These are phyloP conservation scores for Beris chalybata DNA, from an alignment of 2,888 invertebrate species.

Conservation along the genomic window DNA sequence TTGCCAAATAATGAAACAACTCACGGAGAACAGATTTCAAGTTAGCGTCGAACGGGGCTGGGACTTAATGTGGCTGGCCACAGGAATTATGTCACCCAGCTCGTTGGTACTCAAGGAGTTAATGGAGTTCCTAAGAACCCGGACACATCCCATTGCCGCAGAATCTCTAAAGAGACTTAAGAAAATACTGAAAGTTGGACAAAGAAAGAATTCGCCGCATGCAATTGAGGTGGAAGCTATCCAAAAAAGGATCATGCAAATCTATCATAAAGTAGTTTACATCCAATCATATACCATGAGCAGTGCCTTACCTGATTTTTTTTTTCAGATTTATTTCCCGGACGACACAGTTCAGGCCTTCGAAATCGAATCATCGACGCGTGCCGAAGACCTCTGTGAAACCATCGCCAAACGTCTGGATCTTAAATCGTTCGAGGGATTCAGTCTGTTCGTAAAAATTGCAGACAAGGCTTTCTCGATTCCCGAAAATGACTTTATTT, in stretches of 20 bases:
- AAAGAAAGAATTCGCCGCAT: constrained; percentile 83
- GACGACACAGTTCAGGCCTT: constrained; percentile 94
- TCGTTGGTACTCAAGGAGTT: constrained; percentile 75
- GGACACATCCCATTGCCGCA: constrained; percentile 73
- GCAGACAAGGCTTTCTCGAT: constrained; percentile 84
- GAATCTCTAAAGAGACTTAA: constrained; percentile 82
- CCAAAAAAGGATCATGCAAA: constrained; percentile 89
- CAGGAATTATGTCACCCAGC: constrained; percentile 79
- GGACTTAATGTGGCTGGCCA: constrained; percentile 91
- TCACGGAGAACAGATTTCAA: constrained; percentile 83
- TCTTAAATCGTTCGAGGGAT: constrained; percentile 81
- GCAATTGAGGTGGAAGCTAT: constrained; percentile 94
- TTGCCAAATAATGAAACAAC: constrained; percentile 92
- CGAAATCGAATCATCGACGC: constrained; percentile 90
- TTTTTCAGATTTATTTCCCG: constrained; percentile 77
- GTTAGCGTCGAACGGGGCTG: constrained; percentile 88
- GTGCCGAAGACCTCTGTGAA: constrained; percentile 82
- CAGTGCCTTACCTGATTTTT: not conserved
- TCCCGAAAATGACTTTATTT: constrained; percentile 91
- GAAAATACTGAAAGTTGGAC: constrained; percentile 73
- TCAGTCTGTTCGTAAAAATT: constrained; percentile 91
- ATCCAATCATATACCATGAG: not conserved
- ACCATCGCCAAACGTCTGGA: constrained; percentile 77
- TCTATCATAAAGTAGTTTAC: constrained; percentile 75
- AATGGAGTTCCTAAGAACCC: constrained; percentile 72